Evolutionary conservation across 2,888 invertebrate species (phyloP).

Genomic region (Caenorhabditis uteleia): DNA sequence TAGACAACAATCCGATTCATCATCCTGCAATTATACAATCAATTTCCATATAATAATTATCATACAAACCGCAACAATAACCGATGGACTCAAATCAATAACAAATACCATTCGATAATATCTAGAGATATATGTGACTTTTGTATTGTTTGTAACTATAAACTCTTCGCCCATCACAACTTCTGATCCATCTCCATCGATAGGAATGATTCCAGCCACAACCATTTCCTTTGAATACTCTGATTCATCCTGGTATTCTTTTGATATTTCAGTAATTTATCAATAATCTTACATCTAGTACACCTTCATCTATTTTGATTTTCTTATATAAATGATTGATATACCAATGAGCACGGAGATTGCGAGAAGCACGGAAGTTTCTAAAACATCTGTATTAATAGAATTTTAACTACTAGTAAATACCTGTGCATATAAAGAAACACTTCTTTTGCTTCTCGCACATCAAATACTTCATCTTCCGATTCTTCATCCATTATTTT

Average conservation of each 20-base stretch:
- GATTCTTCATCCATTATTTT: too few relatives aligned
- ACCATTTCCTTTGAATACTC: slow-evolving; percentile 42
- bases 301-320: slow-evolving; percentile 29
- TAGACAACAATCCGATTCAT: slow-evolving; percentile 70
- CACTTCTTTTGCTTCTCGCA: slow-evolving; percentile 57
- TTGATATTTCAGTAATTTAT: neutral
- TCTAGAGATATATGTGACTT: slow-evolving; percentile 77
- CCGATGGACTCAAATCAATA: slow-evolving; percentile 81
- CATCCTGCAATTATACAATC: slow-evolving; percentile 70
- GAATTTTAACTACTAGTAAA: slow-evolving; percentile 70
- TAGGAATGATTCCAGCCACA: slow-evolving; percentile 48
- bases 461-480: neutral
- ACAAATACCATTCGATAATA: slow-evolving; percentile 80
- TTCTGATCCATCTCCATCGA: slow-evolving; percentile 32
- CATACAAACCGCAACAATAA: slow-evolving; percentile 77
- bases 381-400: slow-evolving; percentile 9
- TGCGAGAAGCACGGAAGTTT: slow-evolving; percentile 78
- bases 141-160: slow-evolving; percentile 42
- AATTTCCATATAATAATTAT: neutral
- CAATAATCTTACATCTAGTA: neutral
- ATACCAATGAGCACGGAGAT: slow-evolving; percentile 80
- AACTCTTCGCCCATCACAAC: slow-evolving; percentile 39
- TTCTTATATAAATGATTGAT: slow-evolving; percentile 72
- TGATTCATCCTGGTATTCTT: slow-evolving; percentile 1
- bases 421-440: slow-evolving; percentile 70